Conservation (phyloP, 2,888 invertebrate species). For the Drosophila melanosoma region DNA sequence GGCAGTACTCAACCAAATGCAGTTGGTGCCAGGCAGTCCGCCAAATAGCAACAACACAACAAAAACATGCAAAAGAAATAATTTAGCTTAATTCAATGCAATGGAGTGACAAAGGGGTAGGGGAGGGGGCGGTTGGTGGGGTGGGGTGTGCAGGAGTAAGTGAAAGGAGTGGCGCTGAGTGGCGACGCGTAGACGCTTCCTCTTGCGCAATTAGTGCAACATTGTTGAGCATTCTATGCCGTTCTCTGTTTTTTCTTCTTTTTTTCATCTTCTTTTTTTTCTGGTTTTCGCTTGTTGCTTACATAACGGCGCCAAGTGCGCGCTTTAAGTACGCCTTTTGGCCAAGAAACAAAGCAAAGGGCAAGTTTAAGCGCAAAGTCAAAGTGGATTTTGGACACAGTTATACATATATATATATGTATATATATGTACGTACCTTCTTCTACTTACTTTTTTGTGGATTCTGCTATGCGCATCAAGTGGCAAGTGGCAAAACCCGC, state of each 20-base stretch:
- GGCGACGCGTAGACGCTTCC: conserved; percentile 71
- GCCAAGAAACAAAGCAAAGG: conserved; percentile 63
- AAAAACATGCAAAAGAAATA: conserved; percentile 63
- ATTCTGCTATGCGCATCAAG: conserved; percentile 44
- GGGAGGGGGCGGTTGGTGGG: not conserved
- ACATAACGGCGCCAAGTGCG: conserved; percentile 36
- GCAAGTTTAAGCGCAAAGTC: conserved; percentile 72
- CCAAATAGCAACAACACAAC: conserved; percentile 46
- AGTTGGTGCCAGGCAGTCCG: conserved; percentile 70
- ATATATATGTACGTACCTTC: not conserved
- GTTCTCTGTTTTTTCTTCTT: conserved; percentile 1
- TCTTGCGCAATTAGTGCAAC: conserved; percentile 82
- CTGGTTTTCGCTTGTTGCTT: conserved; percentile 50
- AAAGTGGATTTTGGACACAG: conserved; percentile 58
- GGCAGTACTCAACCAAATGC: conserved; percentile 53
- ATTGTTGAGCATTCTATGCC: conserved; percentile 68
- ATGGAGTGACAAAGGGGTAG: not conserved
- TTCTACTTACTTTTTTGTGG: not conserved
- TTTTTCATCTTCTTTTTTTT: conserved; percentile 13
- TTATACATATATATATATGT: too few species aligned
- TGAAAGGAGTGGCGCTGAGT: conserved; percentile 34
- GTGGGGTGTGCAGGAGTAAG: conserved; percentile 3
- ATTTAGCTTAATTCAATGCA: conserved; percentile 76
- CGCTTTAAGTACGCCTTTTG: conserved; percentile 52
- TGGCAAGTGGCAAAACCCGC: conserved; percentile 27